Percentiles rank a stretch among this genome's conserved stretches.
Conservation (phyloP, 2,797 vertebrate genomes). For the Enteromius viviparus region DNA sequence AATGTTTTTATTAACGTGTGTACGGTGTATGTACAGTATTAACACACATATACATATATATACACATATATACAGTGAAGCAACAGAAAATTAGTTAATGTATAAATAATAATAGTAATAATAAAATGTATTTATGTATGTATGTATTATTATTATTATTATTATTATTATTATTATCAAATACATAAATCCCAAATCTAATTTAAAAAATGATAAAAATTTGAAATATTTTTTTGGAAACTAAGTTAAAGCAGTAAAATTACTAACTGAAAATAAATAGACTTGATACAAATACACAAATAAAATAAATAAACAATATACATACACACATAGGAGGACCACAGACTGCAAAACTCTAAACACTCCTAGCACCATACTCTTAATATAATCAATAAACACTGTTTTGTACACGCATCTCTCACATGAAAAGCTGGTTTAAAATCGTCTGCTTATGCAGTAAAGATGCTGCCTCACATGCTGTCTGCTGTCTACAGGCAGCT, state of each 20-base stretch:
- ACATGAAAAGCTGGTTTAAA: not conserved
- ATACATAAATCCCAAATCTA: too few relatives aligned
- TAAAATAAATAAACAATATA: too few relatives aligned
- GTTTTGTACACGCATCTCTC: not conserved
- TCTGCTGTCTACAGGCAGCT: not conserved
- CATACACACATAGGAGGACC: too few relatives aligned
- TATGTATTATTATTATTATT: too few relatives aligned
- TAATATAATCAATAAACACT: not conserved
- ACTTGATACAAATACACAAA: too few relatives aligned
- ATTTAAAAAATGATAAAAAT: not conserved
- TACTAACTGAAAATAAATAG: not conserved
- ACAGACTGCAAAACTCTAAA: not conserved
- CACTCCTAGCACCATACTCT: not conserved
- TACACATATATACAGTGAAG: too few relatives aligned
- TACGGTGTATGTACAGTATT: too few relatives aligned
- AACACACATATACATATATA: too few relatives aligned
- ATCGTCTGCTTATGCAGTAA: not conserved
- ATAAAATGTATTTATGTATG: too few relatives aligned
- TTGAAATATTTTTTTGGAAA: not conserved
- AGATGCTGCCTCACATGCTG: not conserved
- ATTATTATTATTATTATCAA: not conserved
- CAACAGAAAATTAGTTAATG: too few relatives aligned
- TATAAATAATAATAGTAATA: too few relatives aligned
- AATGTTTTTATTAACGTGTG: too few relatives aligned
- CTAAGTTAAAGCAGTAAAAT: not conserved